A percentile compares a stretch with the other conserved stretches of the same genome.
Evolutionary conservation across 2,797 vertebrate genomes (phyloP).

Genomic region (Argya squamiceps): DNA sequence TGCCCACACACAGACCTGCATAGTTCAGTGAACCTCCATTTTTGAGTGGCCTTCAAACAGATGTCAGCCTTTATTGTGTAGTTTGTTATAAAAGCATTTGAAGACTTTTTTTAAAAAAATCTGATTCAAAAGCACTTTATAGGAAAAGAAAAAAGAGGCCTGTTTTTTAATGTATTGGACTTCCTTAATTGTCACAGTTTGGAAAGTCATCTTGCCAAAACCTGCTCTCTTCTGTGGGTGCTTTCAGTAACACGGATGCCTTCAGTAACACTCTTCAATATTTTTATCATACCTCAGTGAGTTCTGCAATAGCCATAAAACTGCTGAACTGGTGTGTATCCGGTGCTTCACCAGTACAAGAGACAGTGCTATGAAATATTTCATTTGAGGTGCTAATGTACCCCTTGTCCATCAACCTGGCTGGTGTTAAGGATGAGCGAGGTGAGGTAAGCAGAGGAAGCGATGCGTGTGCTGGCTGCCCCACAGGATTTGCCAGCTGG

Average conservation of each 20-base stretch:
- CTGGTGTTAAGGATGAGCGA: conserved; percentile 3
- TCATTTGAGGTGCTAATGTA: conserved; percentile 66
- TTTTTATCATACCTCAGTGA: conserved; percentile 85
- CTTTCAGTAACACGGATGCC: conserved; percentile 17
- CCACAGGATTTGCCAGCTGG: neutral
- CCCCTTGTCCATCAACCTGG: conserved; percentile 24
- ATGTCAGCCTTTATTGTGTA: neutral
- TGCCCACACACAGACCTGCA: neutral
- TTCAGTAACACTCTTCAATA: conserved; percentile 36
- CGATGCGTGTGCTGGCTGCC: neutral
- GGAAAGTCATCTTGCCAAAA: conserved; percentile 11
- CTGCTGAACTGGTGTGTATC: conserved; percentile 67
- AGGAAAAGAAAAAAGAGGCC: conserved; percentile 12
- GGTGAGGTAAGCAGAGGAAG: neutral
- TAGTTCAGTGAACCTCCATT: neutral
- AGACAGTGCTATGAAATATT: conserved; percentile 59
- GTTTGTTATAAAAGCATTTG: conserved; percentile 40
- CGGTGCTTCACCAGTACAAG: conserved; percentile 83
- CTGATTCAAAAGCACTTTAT: conserved; percentile 70
- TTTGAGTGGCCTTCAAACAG: conserved; percentile 23
- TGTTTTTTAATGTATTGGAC: conserved; percentile 21
- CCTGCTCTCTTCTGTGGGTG: conserved; percentile 6
- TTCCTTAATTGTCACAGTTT: neutral
- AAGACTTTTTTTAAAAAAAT: neutral
- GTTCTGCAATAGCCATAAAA: conserved; percentile 82